A percentile compares a stretch with the other conserved stretches of the same genome.
Conservation (phyloP, 1,140 invertebrate species). For the Drosophila novamexicana region DNA sequence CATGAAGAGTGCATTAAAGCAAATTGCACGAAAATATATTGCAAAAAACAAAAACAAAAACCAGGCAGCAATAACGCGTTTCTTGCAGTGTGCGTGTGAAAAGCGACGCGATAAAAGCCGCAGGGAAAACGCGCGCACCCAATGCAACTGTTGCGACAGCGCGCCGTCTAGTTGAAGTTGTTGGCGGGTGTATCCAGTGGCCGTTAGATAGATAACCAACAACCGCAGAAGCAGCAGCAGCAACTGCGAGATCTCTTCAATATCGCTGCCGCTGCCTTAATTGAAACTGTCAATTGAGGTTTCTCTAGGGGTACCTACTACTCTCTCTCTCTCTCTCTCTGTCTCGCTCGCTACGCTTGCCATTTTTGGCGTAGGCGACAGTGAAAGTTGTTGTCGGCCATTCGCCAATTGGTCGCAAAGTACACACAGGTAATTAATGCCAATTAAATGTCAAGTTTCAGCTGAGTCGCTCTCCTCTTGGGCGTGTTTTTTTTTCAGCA, state of each 20-base stretch:
- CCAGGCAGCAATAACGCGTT: constrained; percentile 11
- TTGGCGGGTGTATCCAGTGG: constrained; percentile 3
- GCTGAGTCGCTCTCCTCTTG: constrained; percentile 42
- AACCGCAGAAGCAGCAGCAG: constrained; percentile 13
- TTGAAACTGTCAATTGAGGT: constrained; percentile 73
- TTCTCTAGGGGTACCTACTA: background rate
- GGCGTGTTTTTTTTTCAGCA: constrained; percentile 48
- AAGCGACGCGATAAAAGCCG: constrained; percentile 31
- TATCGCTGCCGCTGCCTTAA: constrained; percentile 49
- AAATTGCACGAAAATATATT: constrained; percentile 49
- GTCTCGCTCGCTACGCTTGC: constrained; percentile 25
- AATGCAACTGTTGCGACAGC: constrained; percentile 36
- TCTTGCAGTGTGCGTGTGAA: constrained; percentile 47
- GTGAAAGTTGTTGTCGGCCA: constrained; percentile 62
- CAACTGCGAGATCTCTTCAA: constrained; percentile 13
- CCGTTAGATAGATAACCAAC: constrained; percentile 59
- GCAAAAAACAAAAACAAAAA: constrained; percentile 10
- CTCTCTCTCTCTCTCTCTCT: background rate
- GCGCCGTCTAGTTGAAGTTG: constrained; percentile 54
- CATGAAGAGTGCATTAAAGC: constrained; percentile 60
- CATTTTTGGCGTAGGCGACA: constrained; percentile 74
- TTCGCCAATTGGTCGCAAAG: constrained; percentile 31
- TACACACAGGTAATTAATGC: constrained; percentile 70
- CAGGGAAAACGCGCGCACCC: constrained; percentile 29
- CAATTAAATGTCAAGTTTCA: constrained; percentile 74